These are phyloP conservation scores for Euglossa dilemma DNA, from an alignment of 1,140 invertebrate species.

Conservation along the genomic window DNA sequence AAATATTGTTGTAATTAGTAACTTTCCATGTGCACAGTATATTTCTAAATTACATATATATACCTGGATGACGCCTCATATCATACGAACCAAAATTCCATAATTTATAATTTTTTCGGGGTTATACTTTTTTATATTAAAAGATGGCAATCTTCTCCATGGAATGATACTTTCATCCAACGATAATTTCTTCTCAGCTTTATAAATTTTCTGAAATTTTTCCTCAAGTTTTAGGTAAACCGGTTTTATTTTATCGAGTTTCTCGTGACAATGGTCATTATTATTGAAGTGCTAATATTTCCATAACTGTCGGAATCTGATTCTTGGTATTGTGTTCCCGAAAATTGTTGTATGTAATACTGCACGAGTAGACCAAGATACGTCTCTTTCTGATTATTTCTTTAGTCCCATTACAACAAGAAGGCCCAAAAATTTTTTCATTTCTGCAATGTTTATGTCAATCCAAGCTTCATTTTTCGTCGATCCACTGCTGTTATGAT, in stretches of 20 bases:
- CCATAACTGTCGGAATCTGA: constrained; percentile 26
- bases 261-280: constrained; percentile 23
- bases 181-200: constrained; percentile 25
- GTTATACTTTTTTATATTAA: constrained; percentile 13
- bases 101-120: neutral
- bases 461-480: no score
- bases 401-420: constrained; percentile 42
- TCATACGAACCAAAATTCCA: neutral
- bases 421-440: constrained; percentile 39
- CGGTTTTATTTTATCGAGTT: constrained; percentile 34
- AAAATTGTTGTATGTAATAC: constrained; percentile 27
- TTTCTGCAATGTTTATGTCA: constrained; percentile 34
- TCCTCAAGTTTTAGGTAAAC: neutral
- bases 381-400: constrained; percentile 36
- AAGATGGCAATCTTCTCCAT: constrained; percentile 17
- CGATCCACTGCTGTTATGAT: no score
- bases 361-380: constrained; percentile 35
- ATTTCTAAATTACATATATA: neutral
- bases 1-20: constrained; percentile 26
- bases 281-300: constrained; percentile 30
- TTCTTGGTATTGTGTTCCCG: constrained; percentile 25
- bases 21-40: constrained; percentile 26
- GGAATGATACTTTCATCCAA: constrained; percentile 34
- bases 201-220: constrained; percentile 41
- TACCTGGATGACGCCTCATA: neutral